Conservation (phyloP, 2,113 vertebrate genomes). For the Collichthys lucidus region DNA sequence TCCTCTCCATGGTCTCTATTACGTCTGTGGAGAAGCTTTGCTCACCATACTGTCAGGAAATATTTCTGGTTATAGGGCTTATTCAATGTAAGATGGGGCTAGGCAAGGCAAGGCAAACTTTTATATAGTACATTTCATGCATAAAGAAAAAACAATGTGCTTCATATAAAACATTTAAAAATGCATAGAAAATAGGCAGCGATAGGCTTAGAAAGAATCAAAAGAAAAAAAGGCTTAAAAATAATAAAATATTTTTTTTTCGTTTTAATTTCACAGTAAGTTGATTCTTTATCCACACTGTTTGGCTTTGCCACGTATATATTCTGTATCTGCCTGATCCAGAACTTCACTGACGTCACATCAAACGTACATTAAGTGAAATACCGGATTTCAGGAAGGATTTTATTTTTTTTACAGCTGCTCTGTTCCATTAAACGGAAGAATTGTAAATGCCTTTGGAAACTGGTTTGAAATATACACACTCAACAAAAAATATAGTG, state of each 20-base stretch:
- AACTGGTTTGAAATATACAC: not conserved
- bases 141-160: slow-evolving; percentile 38
- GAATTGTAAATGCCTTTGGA: not conserved
- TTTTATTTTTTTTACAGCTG: not conserved
- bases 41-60: slow-evolving; percentile 27
- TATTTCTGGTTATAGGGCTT: slow-evolving; percentile 26
- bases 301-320: not conserved
- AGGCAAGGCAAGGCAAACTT: slow-evolving; percentile 32
- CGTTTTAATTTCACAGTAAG: slow-evolving; percentile 21
- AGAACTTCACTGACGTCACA: not conserved
- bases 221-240: slow-evolving; percentile 7
- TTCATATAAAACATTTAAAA: slow-evolving; percentile 31
- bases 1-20: slow-evolving; percentile 22
- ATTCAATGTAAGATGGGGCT: slow-evolving; percentile 10
- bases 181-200: slow-evolving; percentile 25
- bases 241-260: slow-evolving; percentile 31
- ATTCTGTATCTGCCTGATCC: slow-evolving; percentile 2
- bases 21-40: slow-evolving; percentile 35
- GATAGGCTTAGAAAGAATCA: slow-evolving; percentile 14
- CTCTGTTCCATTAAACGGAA: not conserved
- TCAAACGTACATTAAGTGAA: not conserved
- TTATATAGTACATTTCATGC: slow-evolving; percentile 47
- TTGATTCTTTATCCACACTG: not conserved
- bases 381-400: not conserved
- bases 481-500: not conserved